Evolutionary conservation across 2,888 invertebrate genomes (phyloP).

Genomic region (Idaea biselata): DNA sequence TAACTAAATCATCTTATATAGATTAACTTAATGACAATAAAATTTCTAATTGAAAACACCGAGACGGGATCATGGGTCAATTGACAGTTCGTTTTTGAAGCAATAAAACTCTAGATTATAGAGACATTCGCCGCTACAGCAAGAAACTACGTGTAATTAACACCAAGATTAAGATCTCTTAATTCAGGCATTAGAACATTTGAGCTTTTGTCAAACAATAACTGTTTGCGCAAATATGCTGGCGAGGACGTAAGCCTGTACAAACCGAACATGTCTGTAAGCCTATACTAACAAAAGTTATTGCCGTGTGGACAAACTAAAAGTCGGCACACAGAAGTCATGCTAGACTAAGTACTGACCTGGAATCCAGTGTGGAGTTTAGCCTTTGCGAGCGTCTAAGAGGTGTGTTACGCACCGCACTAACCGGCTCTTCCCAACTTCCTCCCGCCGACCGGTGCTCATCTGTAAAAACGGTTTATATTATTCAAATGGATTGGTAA

Average conservation of each 20-base stretch:
- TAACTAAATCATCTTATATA: not conserved
- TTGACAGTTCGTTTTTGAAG: not conserved
- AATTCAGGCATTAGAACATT: too few relatives aligned
- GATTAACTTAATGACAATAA: not conserved
- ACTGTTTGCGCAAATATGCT: not conserved
- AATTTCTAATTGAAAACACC: not conserved
- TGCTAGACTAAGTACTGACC: slow-evolving; percentile 42
- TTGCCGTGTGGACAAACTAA: not conserved
- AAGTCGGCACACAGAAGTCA: not conserved
- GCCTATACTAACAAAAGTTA: not conserved
- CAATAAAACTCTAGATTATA: not conserved
- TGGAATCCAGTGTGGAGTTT: slow-evolving; percentile 76
- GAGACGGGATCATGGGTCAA: not conserved
- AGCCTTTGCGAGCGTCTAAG: slow-evolving; percentile 74
- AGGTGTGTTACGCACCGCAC: slow-evolving; percentile 72
- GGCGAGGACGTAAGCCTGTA: not conserved
- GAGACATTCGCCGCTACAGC: not conserved
- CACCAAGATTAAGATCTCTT: not conserved
- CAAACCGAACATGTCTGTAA: not conserved
- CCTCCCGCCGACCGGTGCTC: slow-evolving; percentile 88
- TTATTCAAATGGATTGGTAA: not conserved
- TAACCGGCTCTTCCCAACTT: slow-evolving; percentile 88
- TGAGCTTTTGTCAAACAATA: too few relatives aligned
- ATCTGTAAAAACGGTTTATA: slow-evolving; percentile 78
- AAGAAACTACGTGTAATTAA: not conserved